A percentile compares a stretch with the other conserved stretches of the same genome.
phyloP scores from a whole-genome alignment of 2,888 invertebrate species.

The Amiota minor region DNA sequence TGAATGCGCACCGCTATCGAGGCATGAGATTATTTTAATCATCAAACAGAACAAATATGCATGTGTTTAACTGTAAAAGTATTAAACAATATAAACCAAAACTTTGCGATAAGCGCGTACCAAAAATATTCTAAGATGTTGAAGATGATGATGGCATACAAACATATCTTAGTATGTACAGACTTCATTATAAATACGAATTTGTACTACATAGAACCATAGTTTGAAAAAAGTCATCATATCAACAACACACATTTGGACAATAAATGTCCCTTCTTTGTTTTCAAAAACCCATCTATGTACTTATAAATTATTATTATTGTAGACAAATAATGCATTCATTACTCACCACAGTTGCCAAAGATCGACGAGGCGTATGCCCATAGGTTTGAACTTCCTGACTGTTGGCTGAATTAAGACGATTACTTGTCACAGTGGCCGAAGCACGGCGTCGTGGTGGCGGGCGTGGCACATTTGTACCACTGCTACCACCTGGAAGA shows the following conservation, averaged over 20 bases:
- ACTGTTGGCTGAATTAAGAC: conserved; percentile 45
- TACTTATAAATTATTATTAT: neutral
- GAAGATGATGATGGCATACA: neutral
- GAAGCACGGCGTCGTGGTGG: conserved; percentile 70
- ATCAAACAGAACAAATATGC: conserved; percentile 33
- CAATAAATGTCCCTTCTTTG: neutral
- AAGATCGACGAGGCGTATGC: conserved; percentile 69
- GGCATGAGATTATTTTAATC: conserved; percentile 52
- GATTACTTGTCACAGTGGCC: conserved; percentile 66
- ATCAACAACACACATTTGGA: neutral
- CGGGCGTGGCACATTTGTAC: conserved; percentile 67
- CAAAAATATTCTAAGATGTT: no score
- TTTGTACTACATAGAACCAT: no score
- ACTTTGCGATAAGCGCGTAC: neutral
- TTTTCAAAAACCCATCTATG: no score
- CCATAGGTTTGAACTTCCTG: conserved; percentile 59
- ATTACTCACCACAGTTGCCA: conserved; percentile 67
- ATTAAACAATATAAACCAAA: neutral
- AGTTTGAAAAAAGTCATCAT: neutral
- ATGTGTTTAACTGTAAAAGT: neutral
- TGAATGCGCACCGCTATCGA: neutral
- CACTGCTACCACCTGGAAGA: conserved; percentile 19
- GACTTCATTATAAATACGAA: no score
- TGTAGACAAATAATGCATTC: neutral
- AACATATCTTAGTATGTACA: no score